Conservation (phyloP, 64 coral and sea anemone genomes). For the Dendronephthya gigantea region DNA sequence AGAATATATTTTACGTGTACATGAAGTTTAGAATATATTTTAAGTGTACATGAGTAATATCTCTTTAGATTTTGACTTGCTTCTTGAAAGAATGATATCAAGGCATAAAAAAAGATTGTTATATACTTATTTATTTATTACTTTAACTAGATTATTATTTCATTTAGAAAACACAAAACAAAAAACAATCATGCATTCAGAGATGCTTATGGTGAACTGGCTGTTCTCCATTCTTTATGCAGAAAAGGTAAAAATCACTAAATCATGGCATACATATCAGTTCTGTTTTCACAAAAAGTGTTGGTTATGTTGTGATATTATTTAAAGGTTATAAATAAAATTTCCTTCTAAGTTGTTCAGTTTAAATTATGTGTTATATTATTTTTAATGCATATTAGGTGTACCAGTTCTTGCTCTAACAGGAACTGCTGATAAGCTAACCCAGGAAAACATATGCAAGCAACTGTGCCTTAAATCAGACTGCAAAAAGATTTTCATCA, state of each 20-base stretch:
- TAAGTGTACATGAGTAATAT: too few species aligned
- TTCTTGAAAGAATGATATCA: too few species aligned
- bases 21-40: too few species aligned
- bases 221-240: neutral
- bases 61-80: too few species aligned
- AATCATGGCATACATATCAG: neutral
- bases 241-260: neutral
- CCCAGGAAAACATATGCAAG: slow-evolving; percentile 21
- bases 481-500: slow-evolving; percentile 10
- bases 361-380: too few species aligned
- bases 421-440: slow-evolving; percentile 14
- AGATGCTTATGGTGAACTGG: neutral
- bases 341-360: neutral
- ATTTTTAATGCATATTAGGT: too few species aligned
- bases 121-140: neutral
- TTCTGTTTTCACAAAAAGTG: too few species aligned
- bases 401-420: slow-evolving; percentile 23
- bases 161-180: neutral
- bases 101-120: too few species aligned
- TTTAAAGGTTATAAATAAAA: neutral
- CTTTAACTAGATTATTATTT: neutral
- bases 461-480: neutral
- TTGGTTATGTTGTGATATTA: neutral
- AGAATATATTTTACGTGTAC: too few species aligned
- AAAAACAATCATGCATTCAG: neutral